Conservation (phyloP, 2,113 vertebrate species). For the Megaceryle torquata region DNA sequence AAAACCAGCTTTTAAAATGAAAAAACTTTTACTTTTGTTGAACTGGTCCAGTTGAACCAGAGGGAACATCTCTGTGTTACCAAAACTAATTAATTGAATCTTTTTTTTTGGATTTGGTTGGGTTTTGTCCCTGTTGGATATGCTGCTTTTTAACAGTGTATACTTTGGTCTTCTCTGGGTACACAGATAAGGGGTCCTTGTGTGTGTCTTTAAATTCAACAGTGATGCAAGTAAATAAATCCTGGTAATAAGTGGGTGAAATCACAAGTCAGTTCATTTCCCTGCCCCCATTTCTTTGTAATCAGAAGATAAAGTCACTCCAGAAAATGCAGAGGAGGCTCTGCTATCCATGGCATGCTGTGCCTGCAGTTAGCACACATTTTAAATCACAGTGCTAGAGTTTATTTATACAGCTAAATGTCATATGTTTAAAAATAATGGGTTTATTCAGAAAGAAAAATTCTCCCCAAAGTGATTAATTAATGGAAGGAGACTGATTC, state of each 20-base stretch:
- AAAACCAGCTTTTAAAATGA: neutral
- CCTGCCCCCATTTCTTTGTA: slow-evolving; percentile 27
- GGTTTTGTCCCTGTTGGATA: neutral
- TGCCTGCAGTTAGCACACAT: slow-evolving; percentile 23
- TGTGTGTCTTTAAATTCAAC: neutral
- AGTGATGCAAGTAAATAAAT: neutral
- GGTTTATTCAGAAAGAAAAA: slow-evolving; percentile 48
- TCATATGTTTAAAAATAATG: slow-evolving; percentile 58
- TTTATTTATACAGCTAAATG: slow-evolving; percentile 51
- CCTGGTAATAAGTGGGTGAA: slow-evolving; percentile 6
- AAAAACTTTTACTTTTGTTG: neutral
- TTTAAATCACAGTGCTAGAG: slow-evolving; percentile 43
- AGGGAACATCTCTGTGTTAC: neutral
- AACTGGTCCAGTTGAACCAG: neutral
- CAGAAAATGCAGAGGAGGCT: slow-evolving; percentile 59
- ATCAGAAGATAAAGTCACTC: slow-evolving; percentile 31
- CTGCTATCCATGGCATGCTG: neutral
- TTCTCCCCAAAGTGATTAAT: slow-evolving; percentile 48
- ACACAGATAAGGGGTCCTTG: neutral
- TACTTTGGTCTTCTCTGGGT: neutral
- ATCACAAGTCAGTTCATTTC: slow-evolving; percentile 16
- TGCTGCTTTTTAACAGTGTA: neutral
- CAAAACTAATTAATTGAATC: neutral
- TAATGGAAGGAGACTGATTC: slow-evolving; percentile 35
- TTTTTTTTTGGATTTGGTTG: neutral